phyloP scores from a whole-genome alignment of 2,797 vertebrate genomes.

The Peromyscus attwateri region DNA sequence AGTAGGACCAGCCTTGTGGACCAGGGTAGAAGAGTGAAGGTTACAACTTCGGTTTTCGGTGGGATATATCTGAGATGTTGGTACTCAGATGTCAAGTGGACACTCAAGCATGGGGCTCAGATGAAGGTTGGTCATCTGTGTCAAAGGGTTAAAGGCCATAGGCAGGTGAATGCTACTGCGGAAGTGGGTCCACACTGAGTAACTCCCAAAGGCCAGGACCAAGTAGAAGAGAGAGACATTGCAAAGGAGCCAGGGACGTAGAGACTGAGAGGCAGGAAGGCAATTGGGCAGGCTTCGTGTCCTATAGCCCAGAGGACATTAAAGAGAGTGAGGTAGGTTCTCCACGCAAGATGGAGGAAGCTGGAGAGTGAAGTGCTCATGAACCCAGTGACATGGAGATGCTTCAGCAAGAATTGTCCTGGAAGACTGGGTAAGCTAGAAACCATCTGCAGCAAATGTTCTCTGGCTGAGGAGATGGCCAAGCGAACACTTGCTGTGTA shows the following conservation, averaged over 20 bases:
- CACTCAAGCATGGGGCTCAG: neutral
- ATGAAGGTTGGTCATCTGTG: neutral
- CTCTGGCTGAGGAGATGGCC: neutral
- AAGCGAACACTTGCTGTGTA: neutral
- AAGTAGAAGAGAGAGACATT: neutral
- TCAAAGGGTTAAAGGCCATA: neutral
- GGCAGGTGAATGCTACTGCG: neutral
- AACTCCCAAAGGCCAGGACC: neutral
- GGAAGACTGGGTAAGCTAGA: neutral
- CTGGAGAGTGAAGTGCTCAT: neutral
- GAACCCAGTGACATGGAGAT: neutral
- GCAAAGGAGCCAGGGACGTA: neutral
- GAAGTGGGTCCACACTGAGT: neutral
- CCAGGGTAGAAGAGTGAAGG: neutral
- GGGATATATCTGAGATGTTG: neutral
- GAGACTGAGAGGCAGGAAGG: neutral
- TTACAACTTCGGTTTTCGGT: neutral
- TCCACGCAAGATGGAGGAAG: neutral
- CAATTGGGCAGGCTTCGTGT: rapidly evolving
- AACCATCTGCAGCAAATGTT: neutral
- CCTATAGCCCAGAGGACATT: neutral
- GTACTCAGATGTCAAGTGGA: neutral
- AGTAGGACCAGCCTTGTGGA: neutral
- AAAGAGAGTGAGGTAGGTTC: neutral
- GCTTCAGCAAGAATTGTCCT: neutral